phyloP scores from a whole-genome alignment of 2,113 vertebrate genomes.

The Otus sunia region DNA sequence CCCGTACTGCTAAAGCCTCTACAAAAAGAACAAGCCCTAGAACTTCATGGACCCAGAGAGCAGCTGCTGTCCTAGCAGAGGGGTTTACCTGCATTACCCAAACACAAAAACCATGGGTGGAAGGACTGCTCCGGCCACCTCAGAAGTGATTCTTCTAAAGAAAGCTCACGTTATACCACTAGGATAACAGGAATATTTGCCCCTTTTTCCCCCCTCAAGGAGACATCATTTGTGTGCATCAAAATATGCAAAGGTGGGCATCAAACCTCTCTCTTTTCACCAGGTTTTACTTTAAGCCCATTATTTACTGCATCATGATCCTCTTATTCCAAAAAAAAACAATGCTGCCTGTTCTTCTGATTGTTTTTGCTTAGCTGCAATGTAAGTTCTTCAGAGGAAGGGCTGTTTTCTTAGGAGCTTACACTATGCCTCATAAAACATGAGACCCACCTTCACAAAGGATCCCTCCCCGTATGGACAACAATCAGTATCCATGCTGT shows the following conservation, averaged over 20 bases:
- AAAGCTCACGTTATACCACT: background rate
- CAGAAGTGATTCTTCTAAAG: background rate
- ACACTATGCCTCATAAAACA: no score
- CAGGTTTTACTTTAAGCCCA: background rate
- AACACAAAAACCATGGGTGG: background rate
- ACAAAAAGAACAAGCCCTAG: background rate
- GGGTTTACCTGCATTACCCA: background rate
- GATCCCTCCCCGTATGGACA: background rate
- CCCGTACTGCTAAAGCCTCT: background rate
- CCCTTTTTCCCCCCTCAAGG: background rate
- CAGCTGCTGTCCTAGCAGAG: no score
- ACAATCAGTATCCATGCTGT: background rate
- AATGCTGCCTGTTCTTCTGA: background rate
- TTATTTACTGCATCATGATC: background rate
- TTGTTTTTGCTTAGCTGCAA: background rate
- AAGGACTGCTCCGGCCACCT: background rate
- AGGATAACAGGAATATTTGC: background rate
- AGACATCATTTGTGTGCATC: background rate
- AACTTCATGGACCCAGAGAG: background rate
- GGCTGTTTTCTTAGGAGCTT: background rate
- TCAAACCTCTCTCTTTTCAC: background rate
- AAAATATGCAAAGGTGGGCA: background rate
- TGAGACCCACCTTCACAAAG: background rate
- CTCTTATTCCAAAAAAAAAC: background rate
- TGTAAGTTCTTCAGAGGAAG: background rate